Evolutionary conservation across 2,113 vertebrate species (phyloP), one percentile per base, ranked within the genome.

Genomic region (Takifugu bimaculatus): DNA sequence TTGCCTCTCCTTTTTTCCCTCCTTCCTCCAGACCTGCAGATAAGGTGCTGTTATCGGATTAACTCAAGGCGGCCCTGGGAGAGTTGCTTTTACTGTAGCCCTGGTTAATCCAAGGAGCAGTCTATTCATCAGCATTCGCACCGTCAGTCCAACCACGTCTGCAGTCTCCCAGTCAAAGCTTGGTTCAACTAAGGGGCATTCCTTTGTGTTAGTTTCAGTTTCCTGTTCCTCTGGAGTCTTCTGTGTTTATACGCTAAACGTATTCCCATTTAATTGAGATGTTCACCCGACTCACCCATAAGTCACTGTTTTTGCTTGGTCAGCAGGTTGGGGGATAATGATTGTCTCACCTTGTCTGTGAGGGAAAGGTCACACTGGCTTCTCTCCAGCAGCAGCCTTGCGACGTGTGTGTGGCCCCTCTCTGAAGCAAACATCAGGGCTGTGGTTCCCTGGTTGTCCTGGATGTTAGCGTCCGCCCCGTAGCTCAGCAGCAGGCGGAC

Each of bases 391-490:
- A 96, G 90, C 76, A 95, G 85, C 9, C 87, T 82, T 0, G 90
- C 87, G 15, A 96, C 90, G 71, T 94, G 91, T 1, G 89, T 84
- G 82, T 94, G 91, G 9, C 95, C 94, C 0, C 93, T 90, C 75
- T 95, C 94, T 0, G 93, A 92, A 2, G 95, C 94, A 0, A 92
- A 93, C 91, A 96, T 95, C 58, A 96, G 92, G 1, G 93, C 93
- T 0, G 94, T 96, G 64, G 90, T 94, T 42, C 94, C 94, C 1
- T 93, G 91, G 0, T 75, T 82, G 39, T 96, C 94, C 56, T 94
- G 94, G 27, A 90, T 59, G 35, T 95, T 93, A 1, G 93, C 70
- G 0, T 95, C 91, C 0, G 90, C 94, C 2, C 89, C 90, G 0
- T 88, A 90, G 63, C 91, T 88, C 80, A 96, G 83, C 64, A 96